These are phyloP conservation scores for Asarcornis scutulata DNA, from an alignment of 2,113 vertebrate genomes.

Conservation along the genomic window DNA sequence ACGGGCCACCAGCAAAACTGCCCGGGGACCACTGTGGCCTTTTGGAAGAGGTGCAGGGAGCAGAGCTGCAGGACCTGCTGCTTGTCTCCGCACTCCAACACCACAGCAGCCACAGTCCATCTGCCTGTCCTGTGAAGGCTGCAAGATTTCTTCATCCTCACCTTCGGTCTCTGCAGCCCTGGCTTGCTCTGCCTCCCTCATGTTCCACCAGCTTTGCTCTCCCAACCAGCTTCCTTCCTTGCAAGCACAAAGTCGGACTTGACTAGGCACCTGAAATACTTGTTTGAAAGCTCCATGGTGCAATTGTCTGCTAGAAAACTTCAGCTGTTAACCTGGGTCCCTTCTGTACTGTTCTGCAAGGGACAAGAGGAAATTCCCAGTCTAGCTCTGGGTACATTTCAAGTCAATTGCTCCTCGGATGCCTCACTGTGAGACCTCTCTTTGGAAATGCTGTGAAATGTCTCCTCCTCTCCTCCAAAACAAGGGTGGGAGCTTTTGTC, in stretches of 20 bases:
- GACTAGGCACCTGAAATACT: too few relatives aligned
- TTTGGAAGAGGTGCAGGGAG: background rate
- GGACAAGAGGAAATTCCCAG: background rate
- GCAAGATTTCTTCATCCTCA: too few relatives aligned
- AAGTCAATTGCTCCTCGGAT: background rate
- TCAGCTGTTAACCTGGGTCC: rapidly evolving
- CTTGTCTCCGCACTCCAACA: background rate
- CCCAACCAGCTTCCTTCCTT: background rate
- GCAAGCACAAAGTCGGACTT: background rate
- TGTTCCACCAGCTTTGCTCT: background rate
- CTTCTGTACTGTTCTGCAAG: rapidly evolving
- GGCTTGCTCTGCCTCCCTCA: too few relatives aligned
- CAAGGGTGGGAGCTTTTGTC: background rate
- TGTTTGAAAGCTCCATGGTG: background rate
- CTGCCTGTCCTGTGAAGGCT: background rate
- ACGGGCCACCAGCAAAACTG: background rate
- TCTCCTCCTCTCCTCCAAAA: background rate
- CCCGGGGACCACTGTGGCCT: rapidly evolving
- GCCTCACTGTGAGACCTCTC: background rate
- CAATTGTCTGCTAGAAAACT: rapidly evolving
- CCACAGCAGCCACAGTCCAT: rapidly evolving
- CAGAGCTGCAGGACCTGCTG: background rate
- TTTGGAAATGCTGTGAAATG: background rate
- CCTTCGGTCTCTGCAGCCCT: background rate
- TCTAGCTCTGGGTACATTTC: background rate